Percentiles rank a stretch among this genome's conserved stretches.
Conservation (phyloP, 2,797 vertebrate species). For the Buceros bicornis region DNA sequence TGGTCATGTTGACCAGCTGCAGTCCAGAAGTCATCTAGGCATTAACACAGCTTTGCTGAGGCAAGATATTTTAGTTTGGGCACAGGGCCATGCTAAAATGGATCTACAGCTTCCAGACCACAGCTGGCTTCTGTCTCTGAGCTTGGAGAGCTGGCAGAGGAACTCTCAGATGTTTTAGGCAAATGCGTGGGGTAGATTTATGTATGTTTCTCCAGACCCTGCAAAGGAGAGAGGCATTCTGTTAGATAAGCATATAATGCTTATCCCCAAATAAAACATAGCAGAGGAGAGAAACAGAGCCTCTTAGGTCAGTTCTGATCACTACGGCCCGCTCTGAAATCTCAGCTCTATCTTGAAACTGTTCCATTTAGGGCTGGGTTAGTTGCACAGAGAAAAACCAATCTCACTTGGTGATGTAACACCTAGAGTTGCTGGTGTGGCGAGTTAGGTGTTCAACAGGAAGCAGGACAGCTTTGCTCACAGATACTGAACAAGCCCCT, state of each 20-base stretch:
- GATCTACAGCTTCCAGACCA: not conserved
- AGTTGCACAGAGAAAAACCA: not conserved
- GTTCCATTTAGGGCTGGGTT: not conserved
- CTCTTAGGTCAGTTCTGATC: not conserved
- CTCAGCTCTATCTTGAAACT: not conserved
- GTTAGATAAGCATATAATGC: not conserved
- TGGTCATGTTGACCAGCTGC: not conserved
- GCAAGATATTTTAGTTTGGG: not conserved
- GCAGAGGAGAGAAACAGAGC: not conserved
- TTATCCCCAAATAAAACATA: not conserved
- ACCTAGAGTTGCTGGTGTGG: not conserved
- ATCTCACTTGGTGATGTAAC: not conserved
- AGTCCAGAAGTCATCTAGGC: not conserved
- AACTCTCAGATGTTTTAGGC: not conserved
- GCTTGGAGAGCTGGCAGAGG: not conserved
- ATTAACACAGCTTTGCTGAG: not conserved
- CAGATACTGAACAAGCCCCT: not conserved
- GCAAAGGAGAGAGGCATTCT: not conserved
- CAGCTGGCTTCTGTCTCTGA: slow-evolving; percentile 32
- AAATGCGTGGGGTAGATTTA: not conserved
- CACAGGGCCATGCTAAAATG: slow-evolving; percentile 9
- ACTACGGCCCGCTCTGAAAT: not conserved
- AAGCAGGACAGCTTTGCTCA: not conserved
- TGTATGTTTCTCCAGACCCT: not conserved
- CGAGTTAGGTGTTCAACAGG: not conserved